Conservation (phyloP, 2,888 invertebrate genomes). For the Julus scanicus region DNA sequence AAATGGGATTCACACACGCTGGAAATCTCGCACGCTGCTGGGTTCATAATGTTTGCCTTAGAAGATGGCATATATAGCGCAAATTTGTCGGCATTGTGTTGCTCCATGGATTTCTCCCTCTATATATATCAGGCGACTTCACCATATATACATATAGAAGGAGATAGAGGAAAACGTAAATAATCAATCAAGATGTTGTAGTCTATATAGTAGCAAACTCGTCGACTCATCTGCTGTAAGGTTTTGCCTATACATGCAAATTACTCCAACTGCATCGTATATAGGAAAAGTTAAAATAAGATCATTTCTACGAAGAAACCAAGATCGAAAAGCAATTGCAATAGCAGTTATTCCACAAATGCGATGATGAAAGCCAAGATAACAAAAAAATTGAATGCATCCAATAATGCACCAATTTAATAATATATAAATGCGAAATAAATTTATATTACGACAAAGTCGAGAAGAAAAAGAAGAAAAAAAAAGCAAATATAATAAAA, state of each 20-base stretch:
- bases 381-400: conserved; percentile 36
- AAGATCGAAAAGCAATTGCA: conserved; percentile 19
- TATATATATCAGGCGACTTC: neutral
- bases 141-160: neutral
- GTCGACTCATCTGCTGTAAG: conserved; percentile 21
- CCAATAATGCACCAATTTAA: conserved; percentile 40
- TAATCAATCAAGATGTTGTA: conserved; percentile 34
- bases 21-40: conserved; percentile 12
- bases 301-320: conserved; percentile 40
- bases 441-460: neutral
- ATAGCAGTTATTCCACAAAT: conserved; percentile 37
- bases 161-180: neutral
- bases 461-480: neutral
- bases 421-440: conserved; percentile 34
- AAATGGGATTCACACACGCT: conserved; percentile 41
- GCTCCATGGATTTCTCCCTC: neutral
- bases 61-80: neutral
- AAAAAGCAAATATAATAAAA: conserved; percentile 35
- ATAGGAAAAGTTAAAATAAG: conserved; percentile 25
- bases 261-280: neutral
- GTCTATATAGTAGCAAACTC: neutral
- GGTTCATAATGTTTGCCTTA: conserved; percentile 45
- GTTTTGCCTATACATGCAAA: conserved; percentile 11
- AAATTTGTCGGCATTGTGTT: conserved; percentile 40
- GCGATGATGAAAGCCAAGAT: conserved; percentile 34